phyloP scores from a whole-genome alignment of 2,888 invertebrate genomes.

The Hyposoter didymator region DNA sequence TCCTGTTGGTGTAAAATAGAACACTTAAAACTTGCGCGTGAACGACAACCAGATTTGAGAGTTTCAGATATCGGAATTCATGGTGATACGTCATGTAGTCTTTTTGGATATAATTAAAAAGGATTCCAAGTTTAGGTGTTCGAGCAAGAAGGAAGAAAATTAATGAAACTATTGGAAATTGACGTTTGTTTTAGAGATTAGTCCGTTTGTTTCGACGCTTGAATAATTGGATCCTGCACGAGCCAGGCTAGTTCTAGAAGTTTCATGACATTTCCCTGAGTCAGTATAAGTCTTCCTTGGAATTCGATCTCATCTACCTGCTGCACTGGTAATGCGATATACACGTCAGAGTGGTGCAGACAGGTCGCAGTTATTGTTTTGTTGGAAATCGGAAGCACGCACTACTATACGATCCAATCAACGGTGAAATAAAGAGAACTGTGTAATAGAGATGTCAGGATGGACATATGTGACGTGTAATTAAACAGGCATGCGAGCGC shows the following conservation, averaged over 20 bases:
- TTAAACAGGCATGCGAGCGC: slow-evolving; percentile 79
- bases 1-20: not conserved
- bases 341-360: not conserved
- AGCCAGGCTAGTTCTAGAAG: not conserved
- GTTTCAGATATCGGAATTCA: no score
- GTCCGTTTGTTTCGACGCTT: not conserved
- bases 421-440: slow-evolving; percentile 33
- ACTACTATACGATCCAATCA: not conserved
- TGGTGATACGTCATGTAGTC: no score
- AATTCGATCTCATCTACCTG: slow-evolving; percentile 16
- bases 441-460: slow-evolving; percentile 74
- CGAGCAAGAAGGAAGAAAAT: not conserved
- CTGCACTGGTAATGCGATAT: slow-evolving; percentile 20
- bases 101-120: not conserved
- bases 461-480: slow-evolving; percentile 80
- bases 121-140: not conserved
- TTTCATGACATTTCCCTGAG: not conserved
- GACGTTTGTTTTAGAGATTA: not conserved
- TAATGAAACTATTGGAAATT: not conserved
- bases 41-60: not conserved
- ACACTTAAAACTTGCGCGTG: not conserved
- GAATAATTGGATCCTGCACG: not conserved
- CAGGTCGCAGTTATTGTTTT: slow-evolving; percentile 22
- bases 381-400: slow-evolving; percentile 26
- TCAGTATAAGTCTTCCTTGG: slow-evolving; percentile 23